Base-by-base conservation (phyloP, 2,113 vertebrate species). In the Polyodon spathula region DNA sequence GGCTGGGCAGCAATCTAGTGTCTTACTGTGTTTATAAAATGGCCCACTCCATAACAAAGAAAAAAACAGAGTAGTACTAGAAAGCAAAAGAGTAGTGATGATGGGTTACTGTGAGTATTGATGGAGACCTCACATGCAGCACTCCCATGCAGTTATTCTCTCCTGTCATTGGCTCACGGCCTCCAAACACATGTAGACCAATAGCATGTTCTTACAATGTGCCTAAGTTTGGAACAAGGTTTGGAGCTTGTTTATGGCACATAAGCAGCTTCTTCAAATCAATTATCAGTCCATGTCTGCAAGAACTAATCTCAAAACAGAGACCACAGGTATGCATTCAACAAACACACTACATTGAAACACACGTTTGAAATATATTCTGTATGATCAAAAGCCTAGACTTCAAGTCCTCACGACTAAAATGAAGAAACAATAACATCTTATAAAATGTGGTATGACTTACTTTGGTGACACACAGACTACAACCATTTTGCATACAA, bases 261-360 rank as follows among this genome's bases (percentile, higher is more conserved):
- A 37, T 10, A 4, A 11, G 39, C 14, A 17, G n/a, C 40, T 6
- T 48, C 56, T 44, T 44, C 1, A 8, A 81, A 73, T 61, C 69
- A 69, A 75, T 73, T 71, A 68, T 70, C 62, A 66, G 37, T 37
- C 44, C 66, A 63, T 61, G 61, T 72, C 62, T 59, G 41, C 37
- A 43, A 50, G 53, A 38, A 59, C 42, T 40, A 52, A 62, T 2
- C 64, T 57, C 57, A 4, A 38, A 9, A 11, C 40, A 58, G 66
- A 66, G 50, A 58, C 53, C 38, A n/a, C 27, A 43, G 63, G 56
- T 66, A 69, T 72, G 56, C 48, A 63, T 66, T 72, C 68, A 65
- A 57, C 37, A 60, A 74, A 68, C 58, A 70, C 63, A 17, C 9
- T 55, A 60, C 54, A 67, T n/a, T 70, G 54, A 54, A 56, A 65